Evolutionary conservation across 1,140 invertebrate species (phyloP).

Genomic region (Drosophila lacteicornis): DNA sequence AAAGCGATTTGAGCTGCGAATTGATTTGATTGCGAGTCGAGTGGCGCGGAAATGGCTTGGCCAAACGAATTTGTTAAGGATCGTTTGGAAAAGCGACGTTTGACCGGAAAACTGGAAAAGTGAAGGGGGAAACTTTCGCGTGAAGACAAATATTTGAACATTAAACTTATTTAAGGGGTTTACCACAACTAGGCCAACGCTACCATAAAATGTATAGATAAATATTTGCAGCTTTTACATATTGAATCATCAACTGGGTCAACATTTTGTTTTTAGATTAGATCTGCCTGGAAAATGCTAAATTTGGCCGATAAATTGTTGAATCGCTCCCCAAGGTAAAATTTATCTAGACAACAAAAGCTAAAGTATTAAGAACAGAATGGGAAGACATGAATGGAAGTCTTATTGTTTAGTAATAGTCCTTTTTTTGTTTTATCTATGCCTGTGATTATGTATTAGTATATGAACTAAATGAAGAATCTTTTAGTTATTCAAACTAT

Average conservation of each 20-base stretch:
- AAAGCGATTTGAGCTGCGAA: slow-evolving; percentile 13
- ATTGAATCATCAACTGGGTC: slow-evolving; percentile 4
- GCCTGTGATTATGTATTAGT: no score
- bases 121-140: slow-evolving; percentile 2
- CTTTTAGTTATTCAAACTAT: no score
- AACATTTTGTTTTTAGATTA: slow-evolving; percentile 29
- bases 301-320: slow-evolving; percentile 49
- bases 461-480: not conserved
- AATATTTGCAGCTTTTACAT: not conserved
- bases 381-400: not conserved
- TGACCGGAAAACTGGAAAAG: not conserved
- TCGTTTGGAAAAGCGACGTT: slow-evolving; percentile 4
- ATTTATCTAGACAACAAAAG: slow-evolving; percentile 17
- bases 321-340: slow-evolving; percentile 30
- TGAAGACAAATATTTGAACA: not conserved
- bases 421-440: not conserved
- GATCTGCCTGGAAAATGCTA: not conserved
- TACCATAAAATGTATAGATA: slow-evolving; percentile 1
- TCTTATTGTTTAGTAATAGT: slow-evolving; percentile 2
- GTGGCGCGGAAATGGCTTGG: not conserved
- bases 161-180: slow-evolving; percentile 19
- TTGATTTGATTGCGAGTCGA: slow-evolving; percentile 17
- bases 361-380: not conserved
- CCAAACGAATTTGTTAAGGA: slow-evolving; percentile 35
- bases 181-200: not conserved